These are phyloP conservation scores for Cyphomyrmex costatus DNA, from an alignment of 1,140 invertebrate species.

Conservation along the genomic window DNA sequence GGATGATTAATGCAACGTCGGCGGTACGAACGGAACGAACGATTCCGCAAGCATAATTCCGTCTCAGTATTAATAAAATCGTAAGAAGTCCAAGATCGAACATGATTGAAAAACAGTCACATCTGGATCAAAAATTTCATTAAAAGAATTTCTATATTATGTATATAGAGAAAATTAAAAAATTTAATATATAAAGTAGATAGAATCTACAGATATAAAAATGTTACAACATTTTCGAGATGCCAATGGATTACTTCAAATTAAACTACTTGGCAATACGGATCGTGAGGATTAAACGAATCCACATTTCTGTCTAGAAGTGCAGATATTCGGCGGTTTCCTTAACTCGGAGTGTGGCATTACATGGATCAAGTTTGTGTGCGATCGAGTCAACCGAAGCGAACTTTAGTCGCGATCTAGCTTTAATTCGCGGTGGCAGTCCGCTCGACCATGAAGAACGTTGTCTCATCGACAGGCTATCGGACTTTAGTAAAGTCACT, in stretches of 20 bases:
- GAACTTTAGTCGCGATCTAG: constrained; percentile 52
- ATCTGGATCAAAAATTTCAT: not conserved
- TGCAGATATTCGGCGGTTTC: constrained; percentile 37
- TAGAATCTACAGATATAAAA: not conserved
- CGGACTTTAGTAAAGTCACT: constrained; percentile 36
- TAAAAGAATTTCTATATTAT: not conserved
- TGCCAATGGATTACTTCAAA: not conserved
- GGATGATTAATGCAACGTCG: constrained; percentile 9
- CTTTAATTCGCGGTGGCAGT: constrained; percentile 63
- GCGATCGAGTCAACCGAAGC: constrained; percentile 52
- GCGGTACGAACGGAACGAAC: not conserved
- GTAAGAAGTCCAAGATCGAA: not conserved
- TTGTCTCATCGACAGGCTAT: constrained; percentile 68
- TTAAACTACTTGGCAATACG: not conserved
- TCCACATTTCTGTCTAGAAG: not conserved
- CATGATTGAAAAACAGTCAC: not conserved
- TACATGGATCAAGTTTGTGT: constrained; percentile 51
- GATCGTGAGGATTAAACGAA: constrained; percentile 41
- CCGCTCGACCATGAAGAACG: constrained; percentile 68
- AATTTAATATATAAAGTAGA: no score
- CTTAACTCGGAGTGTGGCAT: constrained; percentile 48
- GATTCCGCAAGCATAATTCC: not conserved
- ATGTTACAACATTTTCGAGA: not conserved
- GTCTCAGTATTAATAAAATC: not conserved
- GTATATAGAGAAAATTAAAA: not conserved